Evolutionary conservation across 2,797 vertebrate species (phyloP).

Genomic region (Dromococcyx pavoninus): DNA sequence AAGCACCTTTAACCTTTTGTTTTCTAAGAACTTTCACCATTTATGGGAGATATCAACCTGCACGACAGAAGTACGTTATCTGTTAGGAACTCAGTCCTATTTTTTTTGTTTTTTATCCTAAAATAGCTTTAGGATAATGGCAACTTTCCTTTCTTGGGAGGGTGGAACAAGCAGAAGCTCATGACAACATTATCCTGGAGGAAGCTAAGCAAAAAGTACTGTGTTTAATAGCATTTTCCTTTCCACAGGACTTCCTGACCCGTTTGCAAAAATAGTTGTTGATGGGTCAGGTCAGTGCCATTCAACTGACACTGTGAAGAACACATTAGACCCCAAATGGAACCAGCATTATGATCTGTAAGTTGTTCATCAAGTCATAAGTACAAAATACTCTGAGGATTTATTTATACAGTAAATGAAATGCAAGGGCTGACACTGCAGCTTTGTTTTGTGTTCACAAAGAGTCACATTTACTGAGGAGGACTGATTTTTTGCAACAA

Average conservation of each 20-base stretch:
- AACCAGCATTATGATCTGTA: slow-evolving; percentile 99
- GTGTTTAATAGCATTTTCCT: not conserved
- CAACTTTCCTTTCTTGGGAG: not conserved
- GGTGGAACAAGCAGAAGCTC: not conserved
- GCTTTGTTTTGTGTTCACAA: not conserved
- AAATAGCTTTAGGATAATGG: not conserved
- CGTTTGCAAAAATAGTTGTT: slow-evolving; percentile 96
- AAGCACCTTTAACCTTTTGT: not conserved
- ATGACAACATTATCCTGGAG: not conserved
- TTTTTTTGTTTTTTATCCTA: not conserved
- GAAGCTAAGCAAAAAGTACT: not conserved
- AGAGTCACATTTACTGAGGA: not conserved
- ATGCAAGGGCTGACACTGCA: not conserved
- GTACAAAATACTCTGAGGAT: not conserved
- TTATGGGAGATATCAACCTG: not conserved
- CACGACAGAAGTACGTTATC: not conserved
- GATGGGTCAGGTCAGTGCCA: slow-evolving; percentile 98
- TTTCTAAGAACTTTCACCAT: not conserved
- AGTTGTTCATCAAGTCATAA: slow-evolving; percentile 67
- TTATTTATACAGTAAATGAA: not conserved
- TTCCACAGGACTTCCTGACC: slow-evolving; percentile 90
- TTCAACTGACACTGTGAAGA: slow-evolving; percentile 98
- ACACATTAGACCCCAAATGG: slow-evolving; percentile 98
- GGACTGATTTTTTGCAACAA: not conserved
- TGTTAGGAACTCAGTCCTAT: not conserved